A percentile compares a stretch with the other conserved stretches of the same genome.
These are phyloP conservation scores for Hydrotaea cyrtoneurina DNA, from an alignment of 2,888 invertebrate species.

Conservation along the genomic window DNA sequence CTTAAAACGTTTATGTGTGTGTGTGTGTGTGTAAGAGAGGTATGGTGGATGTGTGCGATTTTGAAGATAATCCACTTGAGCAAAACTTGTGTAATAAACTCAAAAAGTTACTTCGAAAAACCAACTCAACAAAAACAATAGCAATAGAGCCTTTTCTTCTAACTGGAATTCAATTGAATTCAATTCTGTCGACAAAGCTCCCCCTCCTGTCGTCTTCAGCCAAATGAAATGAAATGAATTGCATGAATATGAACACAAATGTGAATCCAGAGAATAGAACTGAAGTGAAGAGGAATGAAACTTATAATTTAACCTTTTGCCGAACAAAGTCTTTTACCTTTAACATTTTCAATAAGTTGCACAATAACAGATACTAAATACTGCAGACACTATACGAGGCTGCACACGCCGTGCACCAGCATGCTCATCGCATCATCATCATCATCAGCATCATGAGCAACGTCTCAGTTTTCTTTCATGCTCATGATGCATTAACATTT, in stretches of 20 bases:
- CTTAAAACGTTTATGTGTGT: conserved; percentile 8
- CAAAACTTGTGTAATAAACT: conserved; percentile 26
- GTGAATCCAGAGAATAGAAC: neutral
- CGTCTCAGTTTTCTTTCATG: neutral
- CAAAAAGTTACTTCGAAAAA: conserved; percentile 15
- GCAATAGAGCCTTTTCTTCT: conserved; percentile 14
- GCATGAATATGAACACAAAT: conserved; percentile 24
- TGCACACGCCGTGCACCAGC: neutral
- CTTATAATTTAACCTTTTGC: conserved; percentile 46
- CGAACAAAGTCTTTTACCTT: conserved; percentile 39
- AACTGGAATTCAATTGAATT: conserved; percentile 47
- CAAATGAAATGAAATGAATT: conserved; percentile 34
- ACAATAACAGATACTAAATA: neutral
- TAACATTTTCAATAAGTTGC: conserved; percentile 42
- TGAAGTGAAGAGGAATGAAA: neutral
- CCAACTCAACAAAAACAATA: neutral
- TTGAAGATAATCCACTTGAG: conserved; percentile 47
- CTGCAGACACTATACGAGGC: neutral
- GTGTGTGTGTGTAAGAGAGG: neutral
- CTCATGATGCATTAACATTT: neutral
- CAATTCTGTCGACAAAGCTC: neutral
- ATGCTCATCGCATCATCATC: neutral
- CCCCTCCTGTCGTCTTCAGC: neutral
- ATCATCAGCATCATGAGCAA: neutral
- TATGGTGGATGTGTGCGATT: conserved; percentile 12